Base-by-base conservation (phyloP, 2,113 vertebrate species). In the Dromas ardeola region DNA sequence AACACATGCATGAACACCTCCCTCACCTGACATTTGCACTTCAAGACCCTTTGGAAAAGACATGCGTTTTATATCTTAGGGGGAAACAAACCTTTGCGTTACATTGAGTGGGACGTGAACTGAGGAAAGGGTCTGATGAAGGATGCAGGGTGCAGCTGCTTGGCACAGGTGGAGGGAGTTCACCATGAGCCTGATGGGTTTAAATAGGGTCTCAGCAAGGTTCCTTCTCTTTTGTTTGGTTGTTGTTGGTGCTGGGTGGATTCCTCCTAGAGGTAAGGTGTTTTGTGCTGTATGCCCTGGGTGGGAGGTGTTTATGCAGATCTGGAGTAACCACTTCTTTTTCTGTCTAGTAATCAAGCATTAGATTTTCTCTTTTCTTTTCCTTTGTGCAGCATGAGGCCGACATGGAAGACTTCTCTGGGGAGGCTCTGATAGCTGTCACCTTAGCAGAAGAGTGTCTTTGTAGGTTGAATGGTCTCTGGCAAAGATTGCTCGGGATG, bases 261-360 rank as follows among this genome's bases (percentile, higher is more conserved):
- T 34, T 2, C 3, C 3, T 40, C 9, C 9, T 42, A 26, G 7
- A 69, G 29, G n/a, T 50, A n/a, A 89, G 8, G 12, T 45, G n/a
- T 1, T 47, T 6, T 67, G 12, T 80, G 14, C 20, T 65, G 2
- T n/a, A 0, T 32, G 26, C 2, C 2, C 20, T 20, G 10, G 7
- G 12, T 26, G 9, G 47, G 30, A 52, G 19, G 9, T 22, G 0
- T 12, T 71, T 15, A 18, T 10, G 27, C 6, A 12, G 11, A 10
- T 18, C 42, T 63, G 20, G 26, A 43, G 26, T 6, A n/a, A 15
- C 5, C 12, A 22, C 6, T 77, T 71, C 21, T 77, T 49, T 76
- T 76, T 42, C 20, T 29, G 7, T 25, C 34, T 55, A 15, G 32
- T 11, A 23, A 8, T 34, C 29, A 43, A 56, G 5, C 17, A 25